Base-by-base conservation (phyloP, 2,113 vertebrate species). In the Dipodomys ordii region DNA sequence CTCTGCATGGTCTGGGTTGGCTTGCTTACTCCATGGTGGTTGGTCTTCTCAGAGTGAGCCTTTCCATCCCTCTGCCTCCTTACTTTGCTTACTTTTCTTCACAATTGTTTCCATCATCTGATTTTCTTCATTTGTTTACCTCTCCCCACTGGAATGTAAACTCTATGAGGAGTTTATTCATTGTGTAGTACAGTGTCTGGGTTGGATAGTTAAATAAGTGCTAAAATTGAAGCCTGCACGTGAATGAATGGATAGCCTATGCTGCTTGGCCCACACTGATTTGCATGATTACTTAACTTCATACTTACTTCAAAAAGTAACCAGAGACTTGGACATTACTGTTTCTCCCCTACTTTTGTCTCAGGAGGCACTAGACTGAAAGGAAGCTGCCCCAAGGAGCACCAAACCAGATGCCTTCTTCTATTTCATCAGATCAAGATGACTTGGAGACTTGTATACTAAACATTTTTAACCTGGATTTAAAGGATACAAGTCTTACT, bases 391-490 rank as follows among this genome's bases (percentile, higher is more conserved):
- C 80, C 69, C 13, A 81, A 46, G 65, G 39, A 87, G 44, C 35
- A 83, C 49, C 13, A 86, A 94, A 77, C 86, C 78, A 97, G 94
- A 97, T 97, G 95, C 97, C 96, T 90, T 97, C 96, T 87, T 97
- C 87, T 0, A 72, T 83, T 69, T 68, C 91, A 80, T 32, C 95
- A 72, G 90, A 94, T 27, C 90, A 93, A 90, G 91, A 95, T 62
- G 93, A 92, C 84, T 74, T 67, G 39, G 97, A 97, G 44, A 57
- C 35, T 87, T 96, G 91, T 72, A 69, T 95, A 84, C 95, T 97
- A 22, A 98, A 94, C 72, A 98, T 99, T 90, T 83, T 94, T 72
- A 96, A 98, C 89, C 85, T 97, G 90, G 98, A 99, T 65, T 87
- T 98, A 39, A 98, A 99, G 83, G 94, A 95, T 28, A 90, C 96